Conservation (phyloP, 2,113 vertebrate genomes). For the Gnathonemus echidnorhynchus region DNA sequence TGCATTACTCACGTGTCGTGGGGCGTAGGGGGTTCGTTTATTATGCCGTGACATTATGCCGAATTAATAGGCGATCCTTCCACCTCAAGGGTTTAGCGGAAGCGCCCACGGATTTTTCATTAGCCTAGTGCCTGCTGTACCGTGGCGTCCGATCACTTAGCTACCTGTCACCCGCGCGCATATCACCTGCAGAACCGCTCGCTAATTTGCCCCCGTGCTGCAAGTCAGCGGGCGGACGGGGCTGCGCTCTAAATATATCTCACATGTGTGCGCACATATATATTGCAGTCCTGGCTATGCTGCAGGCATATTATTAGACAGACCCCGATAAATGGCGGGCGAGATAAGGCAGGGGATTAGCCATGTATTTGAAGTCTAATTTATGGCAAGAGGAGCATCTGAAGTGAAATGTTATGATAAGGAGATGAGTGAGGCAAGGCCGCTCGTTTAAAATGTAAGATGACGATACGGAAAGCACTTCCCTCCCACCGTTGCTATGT, state of each 20-base stretch:
- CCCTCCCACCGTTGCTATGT: neutral
- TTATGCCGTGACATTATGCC: neutral
- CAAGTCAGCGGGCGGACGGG: neutral
- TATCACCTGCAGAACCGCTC: neutral
- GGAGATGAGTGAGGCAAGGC: neutral
- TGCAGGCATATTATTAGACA: neutral
- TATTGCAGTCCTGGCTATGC: neutral
- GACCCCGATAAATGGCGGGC: neutral
- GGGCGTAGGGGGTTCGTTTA: neutral
- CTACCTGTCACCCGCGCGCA: neutral
- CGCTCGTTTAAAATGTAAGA: neutral
- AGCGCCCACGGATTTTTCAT: neutral
- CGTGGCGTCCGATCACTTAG: neutral
- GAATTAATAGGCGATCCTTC: constrained; percentile 4
- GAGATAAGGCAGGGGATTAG: neutral
- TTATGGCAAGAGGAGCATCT: neutral
- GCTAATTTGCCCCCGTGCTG: neutral
- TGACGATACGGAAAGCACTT: neutral
- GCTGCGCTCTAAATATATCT: neutral
- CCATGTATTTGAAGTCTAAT: neutral
- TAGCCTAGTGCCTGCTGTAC: neutral
- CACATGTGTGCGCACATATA: neutral
- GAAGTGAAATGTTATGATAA: neutral
- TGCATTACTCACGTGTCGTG: neutral
- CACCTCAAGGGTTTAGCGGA: neutral